Percentiles rank a stretch among this genome's conserved stretches.
phyloP scores from a whole-genome alignment of 1,140 invertebrate genomes.

The Drosophila sproati region DNA sequence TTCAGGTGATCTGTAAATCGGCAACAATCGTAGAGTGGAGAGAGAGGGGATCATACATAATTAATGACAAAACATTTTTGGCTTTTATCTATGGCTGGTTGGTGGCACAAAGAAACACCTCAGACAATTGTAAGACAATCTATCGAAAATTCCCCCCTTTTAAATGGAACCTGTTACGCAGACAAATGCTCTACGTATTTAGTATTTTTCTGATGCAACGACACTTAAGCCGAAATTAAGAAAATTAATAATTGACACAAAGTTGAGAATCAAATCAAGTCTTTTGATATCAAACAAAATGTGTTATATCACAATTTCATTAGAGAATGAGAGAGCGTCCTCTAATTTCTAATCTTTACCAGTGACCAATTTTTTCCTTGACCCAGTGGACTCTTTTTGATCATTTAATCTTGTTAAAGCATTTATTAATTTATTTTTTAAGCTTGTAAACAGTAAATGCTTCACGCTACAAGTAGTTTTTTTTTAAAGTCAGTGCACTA shows the following conservation, averaged over 20 bases:
- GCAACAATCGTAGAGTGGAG: not conserved
- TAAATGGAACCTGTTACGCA: not conserved
- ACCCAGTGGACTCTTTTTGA: not conserved
- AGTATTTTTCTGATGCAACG: too few species aligned
- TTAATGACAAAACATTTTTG: conserved; percentile 21
- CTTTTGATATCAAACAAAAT: too few species aligned
- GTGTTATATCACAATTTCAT: too few species aligned
- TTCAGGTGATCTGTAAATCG: conserved; percentile 34
- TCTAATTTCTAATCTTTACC: too few species aligned
- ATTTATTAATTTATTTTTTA: not conserved
- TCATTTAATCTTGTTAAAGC: not conserved
- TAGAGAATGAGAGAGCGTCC: too few species aligned
- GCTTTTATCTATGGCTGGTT: not conserved
- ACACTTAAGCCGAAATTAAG: too few species aligned
- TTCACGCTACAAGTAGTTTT: too few species aligned
- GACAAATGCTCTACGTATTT: conserved; percentile 7
- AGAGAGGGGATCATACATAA: not conserved
- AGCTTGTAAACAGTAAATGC: too few species aligned
- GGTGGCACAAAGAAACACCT: conserved; percentile 14
- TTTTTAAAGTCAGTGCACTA: too few species aligned
- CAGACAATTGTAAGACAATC: conserved; percentile 28
- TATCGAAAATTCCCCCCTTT: not conserved
- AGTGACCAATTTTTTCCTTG: too few species aligned
- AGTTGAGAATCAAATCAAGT: too few species aligned
- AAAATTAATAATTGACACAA: too few species aligned